Evolutionary conservation across 2,113 vertebrate genomes (phyloP), one percentile per base, ranked within the genome.

Genomic region (Sinocyclocheilus rhinocerous): DNA sequence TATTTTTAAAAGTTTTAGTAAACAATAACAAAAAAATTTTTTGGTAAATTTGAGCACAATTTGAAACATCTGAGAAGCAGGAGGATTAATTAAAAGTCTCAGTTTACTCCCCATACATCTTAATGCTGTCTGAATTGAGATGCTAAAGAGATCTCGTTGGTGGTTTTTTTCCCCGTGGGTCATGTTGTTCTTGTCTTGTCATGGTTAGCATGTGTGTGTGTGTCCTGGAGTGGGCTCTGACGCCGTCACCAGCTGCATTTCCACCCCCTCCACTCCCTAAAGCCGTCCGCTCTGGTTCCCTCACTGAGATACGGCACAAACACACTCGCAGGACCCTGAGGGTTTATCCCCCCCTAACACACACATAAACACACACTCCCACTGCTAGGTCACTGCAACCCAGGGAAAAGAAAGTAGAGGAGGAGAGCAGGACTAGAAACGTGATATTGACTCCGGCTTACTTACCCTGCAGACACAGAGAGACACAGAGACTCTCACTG

Each of bases 261-360:
- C 16, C 57, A 36, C 72, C 73, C 39, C 22, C 42, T 63, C 45
- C 57, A 48, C 20, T 85, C 84, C 81, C 84, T 87, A 22, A 83
- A 84, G 82, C 85, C 76, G 57, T n/a, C 70, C 70, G 10, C 67
- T 67, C 57, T 76, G 80, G 24, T 85, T 87, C 79, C 65, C 39
- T 85, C 39, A 48, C 78, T 86, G 80, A 81, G 81, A 89, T 84
- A 84, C 84, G 52, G 61, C 77, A 75, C 59, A 76, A 13, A 84
- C 69, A 84, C 80, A 75, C 72, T 85, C 24, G 80, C 76, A 77
- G 77, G 52, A 55, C 65, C 77, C 85, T 63, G 55, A 72, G 77
- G 84, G 83, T 78, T 65, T 77, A 76, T 65, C 33, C 65, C 59
- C 63, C 57, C 70, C 59, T 0, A 48, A 48, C 45, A 12, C 45